A percentile compares a stretch with the other conserved stretches of the same genome.
These are phyloP conservation scores for Perdita meconis DNA, from an alignment of 2,888 invertebrate species.

Conservation along the genomic window DNA sequence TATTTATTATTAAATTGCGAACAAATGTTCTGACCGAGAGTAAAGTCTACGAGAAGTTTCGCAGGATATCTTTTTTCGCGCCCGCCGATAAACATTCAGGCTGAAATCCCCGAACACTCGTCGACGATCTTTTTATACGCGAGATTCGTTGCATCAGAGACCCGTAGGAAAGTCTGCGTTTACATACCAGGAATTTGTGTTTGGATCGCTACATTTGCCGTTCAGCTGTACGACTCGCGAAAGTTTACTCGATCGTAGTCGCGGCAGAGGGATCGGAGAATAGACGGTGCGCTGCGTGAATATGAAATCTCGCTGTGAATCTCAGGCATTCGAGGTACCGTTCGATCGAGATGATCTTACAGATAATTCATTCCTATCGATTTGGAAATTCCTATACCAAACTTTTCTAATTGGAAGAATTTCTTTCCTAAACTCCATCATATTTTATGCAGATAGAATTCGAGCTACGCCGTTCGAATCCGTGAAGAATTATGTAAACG, in stretches of 20 bases:
- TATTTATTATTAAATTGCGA: slow-evolving; percentile 6
- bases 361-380: not conserved
- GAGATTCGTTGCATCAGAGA: slow-evolving; percentile 49
- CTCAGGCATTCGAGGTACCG: not conserved
- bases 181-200: slow-evolving; percentile 64
- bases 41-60: not conserved
- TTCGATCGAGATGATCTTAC: not conserved
- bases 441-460: no score
- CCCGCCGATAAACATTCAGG: slow-evolving; percentile 16
- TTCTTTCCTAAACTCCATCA: not conserved
- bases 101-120: slow-evolving; percentile 15
- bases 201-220: slow-evolving; percentile 68
- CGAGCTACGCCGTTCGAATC: not conserved
- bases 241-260: slow-evolving; percentile 56
- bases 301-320: not conserved
- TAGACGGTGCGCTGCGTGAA: not conserved
- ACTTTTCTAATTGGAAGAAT: not conserved
- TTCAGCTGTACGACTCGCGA: slow-evolving; percentile 62
- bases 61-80: slow-evolving; percentile 13
- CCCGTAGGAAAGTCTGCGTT: slow-evolving; percentile 64
- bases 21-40: not conserved
- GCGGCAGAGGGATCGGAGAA: slow-evolving; percentile 43
- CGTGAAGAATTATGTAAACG: not conserved
- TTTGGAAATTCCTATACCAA: not conserved
- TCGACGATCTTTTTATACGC: slow-evolving; percentile 42